These are phyloP conservation scores for Rhagoletis pomonella DNA, from an alignment of 1,140 invertebrate species.

Conservation along the genomic window DNA sequence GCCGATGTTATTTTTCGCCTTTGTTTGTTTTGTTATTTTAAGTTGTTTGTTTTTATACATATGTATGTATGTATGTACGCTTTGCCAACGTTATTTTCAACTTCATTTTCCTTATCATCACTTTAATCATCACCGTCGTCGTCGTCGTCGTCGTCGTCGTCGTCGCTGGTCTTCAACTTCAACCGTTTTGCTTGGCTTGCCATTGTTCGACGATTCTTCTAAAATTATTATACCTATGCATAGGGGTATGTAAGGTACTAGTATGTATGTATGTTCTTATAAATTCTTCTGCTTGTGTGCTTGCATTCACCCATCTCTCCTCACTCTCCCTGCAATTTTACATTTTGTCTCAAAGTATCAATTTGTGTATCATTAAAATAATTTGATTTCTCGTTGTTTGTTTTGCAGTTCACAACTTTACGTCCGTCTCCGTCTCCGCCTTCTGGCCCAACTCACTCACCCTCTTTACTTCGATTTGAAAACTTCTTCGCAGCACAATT, in stretches of 20 bases:
- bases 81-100: background rate
- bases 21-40: constrained; percentile 3
- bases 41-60: constrained; percentile 10
- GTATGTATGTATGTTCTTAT: background rate
- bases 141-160: background rate
- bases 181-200: background rate
- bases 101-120: background rate
- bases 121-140: background rate
- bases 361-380: constrained; percentile 55
- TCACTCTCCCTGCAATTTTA: background rate
- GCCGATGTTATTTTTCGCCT: background rate
- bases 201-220: background rate
- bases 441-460: background rate
- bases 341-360: constrained; percentile 53
- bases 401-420: background rate
- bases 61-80: background rate
- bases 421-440: background rate
- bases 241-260: no score
- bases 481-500: background rate
- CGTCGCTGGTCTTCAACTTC: background rate
- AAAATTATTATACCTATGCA: background rate
- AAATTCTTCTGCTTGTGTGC: background rate
- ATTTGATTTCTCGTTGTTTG: constrained; percentile 49
- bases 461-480: background rate
- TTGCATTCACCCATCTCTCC: background rate